Percentiles rank a stretch among this genome's conserved stretches.
Evolutionary conservation across 2,888 invertebrate genomes (phyloP).

Genomic region (Chymomyza caudatula): DNA sequence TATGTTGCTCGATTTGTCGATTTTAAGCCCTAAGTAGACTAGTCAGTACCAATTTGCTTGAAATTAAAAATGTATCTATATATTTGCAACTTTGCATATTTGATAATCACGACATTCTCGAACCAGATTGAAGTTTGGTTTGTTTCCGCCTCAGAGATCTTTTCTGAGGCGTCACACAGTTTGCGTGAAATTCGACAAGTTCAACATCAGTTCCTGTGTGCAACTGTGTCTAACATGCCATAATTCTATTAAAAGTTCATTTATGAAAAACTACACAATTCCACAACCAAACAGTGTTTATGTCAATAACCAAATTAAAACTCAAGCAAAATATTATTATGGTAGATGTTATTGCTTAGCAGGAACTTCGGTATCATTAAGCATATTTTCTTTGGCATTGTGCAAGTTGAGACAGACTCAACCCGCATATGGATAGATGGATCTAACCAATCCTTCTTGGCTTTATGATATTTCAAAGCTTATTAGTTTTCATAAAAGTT

Average conservation of each 20-base stretch:
- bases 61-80: no score
- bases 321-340: neutral
- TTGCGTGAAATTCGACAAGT: no score
- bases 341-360: conserved; percentile 33
- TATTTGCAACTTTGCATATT: no score
- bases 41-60: no score
- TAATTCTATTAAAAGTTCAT: neutral
- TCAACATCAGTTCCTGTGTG: no score
- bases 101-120: no score
- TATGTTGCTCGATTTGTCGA: no score
- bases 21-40: no score
- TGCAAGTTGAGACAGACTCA: conserved; percentile 23
- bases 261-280: neutral
- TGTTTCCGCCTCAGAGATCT: no score
- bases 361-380: conserved; percentile 32
- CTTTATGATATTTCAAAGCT: conserved; percentile 52
- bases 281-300: neutral
- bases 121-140: no score
- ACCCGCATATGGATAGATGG: neutral
- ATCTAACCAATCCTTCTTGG: neutral
- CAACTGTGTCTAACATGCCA: no score
- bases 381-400: conserved; percentile 18
- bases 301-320: neutral
- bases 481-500: conserved; percentile 59
- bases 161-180: no score